Base-by-base conservation (phyloP, 1,140 invertebrate genomes). In the Drosophila sucinea region DNA sequence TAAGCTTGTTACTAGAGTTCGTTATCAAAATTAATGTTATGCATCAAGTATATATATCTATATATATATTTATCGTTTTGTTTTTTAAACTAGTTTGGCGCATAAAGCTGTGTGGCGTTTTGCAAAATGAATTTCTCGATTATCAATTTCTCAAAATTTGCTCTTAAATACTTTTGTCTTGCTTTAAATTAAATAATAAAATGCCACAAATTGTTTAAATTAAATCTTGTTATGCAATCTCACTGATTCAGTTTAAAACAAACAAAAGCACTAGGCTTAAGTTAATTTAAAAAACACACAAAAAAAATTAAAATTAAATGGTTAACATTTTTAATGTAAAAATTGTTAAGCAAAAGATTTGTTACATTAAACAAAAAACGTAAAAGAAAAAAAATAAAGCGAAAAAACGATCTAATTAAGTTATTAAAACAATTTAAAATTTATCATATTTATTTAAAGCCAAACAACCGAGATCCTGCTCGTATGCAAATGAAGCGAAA, bases 401-500 rank as follows among this genome's bases (percentile, higher is more conserved):
- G 65, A 81, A 63, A 65, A 41, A 64, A 41, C 60, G 55, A 62
- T 73, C 61, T 78, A 80, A 81, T 76, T 71, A 79, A 81, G 77
- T 81, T 83, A 83, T 70, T 83, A 74, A 77, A 82, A 74, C 72
- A 87, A 90, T 73, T 67, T 44, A 60, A 71, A 77, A 70, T 72
- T 73, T 79, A 70, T 51, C 44, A 51, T 51, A 51, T 23, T 27
- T 51, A 71, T 81, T 90, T 91, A 91, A 90, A 91, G 86, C 85
- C 90, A 91, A 86, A 86, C 83, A 87, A 83, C 81, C 90, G 90
- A 91, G 90, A 91, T 91, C 90, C 90, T 91, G 90, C 90, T 91
- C 90, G 86, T 74, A 78, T 89, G 83, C 84, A 89, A 87, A 80
- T 80, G 41, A 77, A 70, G 67, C 78, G 68, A 63, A 67, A 74